phyloP scores from a whole-genome alignment of 2,888 invertebrate genomes.

The Pecten maximus region DNA sequence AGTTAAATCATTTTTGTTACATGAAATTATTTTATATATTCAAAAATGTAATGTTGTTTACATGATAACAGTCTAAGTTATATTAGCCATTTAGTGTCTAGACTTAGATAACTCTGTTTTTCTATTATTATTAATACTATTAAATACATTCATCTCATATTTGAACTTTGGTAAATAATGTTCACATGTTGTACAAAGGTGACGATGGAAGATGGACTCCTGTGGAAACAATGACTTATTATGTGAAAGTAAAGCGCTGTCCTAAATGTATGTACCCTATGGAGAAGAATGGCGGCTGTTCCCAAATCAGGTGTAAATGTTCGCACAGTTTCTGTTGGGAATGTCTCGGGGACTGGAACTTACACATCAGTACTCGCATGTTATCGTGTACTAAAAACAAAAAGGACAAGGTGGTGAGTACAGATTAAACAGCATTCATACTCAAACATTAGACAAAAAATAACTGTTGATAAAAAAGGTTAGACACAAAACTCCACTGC shows the following conservation, averaged over 20 bases:
- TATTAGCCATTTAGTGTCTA: too few species aligned
- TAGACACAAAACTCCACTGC: too few species aligned
- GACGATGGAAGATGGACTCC: neutral
- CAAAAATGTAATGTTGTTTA: too few species aligned
- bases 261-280: neutral
- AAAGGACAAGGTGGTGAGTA: neutral
- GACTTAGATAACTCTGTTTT: too few species aligned
- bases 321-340: slow-evolving; percentile 28
- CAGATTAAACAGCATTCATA: neutral
- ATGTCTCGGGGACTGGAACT: neutral
- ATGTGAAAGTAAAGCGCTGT: neutral
- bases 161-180: neutral
- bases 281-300: slow-evolving; percentile 10
- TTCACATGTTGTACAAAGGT: neutral
- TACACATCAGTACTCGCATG: neutral
- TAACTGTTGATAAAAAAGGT: too few species aligned
- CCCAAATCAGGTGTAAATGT: neutral
- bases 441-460: too few species aligned
- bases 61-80: too few species aligned
- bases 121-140: too few species aligned
- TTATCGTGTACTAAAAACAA: neutral
- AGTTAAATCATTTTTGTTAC: too few species aligned
- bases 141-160: too few species aligned
- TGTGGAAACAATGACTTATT: neutral
- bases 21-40: too few species aligned